These are phyloP conservation scores for Nothocercus nigrocapillus DNA, from an alignment of 2,113 vertebrate genomes.

Conservation along the genomic window DNA sequence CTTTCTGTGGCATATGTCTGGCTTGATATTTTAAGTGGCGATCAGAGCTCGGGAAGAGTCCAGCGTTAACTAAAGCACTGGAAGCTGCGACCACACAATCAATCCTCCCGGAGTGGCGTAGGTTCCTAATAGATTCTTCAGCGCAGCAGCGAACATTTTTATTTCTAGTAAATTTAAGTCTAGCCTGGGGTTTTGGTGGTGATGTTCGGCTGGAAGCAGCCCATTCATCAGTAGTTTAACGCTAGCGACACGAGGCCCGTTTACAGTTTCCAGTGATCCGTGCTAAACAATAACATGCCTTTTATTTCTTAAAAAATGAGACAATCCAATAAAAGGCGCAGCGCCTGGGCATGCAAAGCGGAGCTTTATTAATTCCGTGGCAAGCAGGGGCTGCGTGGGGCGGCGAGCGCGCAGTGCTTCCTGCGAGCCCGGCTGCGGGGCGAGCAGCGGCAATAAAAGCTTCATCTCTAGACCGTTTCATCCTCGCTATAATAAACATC, in stretches of 20 bases:
- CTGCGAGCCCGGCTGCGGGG: background rate
- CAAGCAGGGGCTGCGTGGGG: background rate
- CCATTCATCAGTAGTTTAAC: constrained; percentile 21
- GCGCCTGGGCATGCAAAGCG: constrained; percentile 30
- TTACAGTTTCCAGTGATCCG: constrained; percentile 49
- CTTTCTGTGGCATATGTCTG: constrained; percentile 51
- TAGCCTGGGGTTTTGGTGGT: constrained; percentile 16
- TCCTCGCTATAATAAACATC: constrained; percentile 60
- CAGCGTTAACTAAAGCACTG: constrained; percentile 58
- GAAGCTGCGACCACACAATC: constrained; percentile 37
- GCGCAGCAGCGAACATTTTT: constrained; percentile 34
- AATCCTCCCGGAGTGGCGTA: constrained; percentile 32
- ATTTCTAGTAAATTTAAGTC: constrained; percentile 60
- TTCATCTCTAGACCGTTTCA: constrained; percentile 48
- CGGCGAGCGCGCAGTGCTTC: background rate
- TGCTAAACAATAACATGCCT: constrained; percentile 61
- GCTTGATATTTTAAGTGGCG: constrained; percentile 46
- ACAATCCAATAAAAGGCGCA: constrained; percentile 53
- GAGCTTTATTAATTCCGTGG: constrained; percentile 61
- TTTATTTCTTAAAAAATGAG: constrained; percentile 47
- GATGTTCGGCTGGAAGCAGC: constrained; percentile 18
- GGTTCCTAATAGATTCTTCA: constrained; percentile 51
- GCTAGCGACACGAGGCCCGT: constrained; percentile 42
- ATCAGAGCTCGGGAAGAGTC: constrained; percentile 45
- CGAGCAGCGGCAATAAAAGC: constrained; percentile 35